Base-by-base conservation (phyloP, 2,888 invertebrate genomes). In the Miltochrista miniata region DNA sequence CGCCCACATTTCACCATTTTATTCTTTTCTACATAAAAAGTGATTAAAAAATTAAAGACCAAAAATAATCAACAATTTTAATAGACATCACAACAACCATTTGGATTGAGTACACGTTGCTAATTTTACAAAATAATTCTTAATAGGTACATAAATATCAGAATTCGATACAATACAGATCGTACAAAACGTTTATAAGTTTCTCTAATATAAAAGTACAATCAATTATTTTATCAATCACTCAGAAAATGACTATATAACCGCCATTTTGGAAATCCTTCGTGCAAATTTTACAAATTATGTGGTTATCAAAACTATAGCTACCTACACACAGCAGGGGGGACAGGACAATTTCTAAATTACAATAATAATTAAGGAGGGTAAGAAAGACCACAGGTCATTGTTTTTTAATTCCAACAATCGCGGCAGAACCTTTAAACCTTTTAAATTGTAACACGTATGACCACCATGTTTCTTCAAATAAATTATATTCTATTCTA, bases 31-130 rank as follows among this genome's bases (percentile, higher is more conserved):
- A n/a, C n/a, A n/a, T n/a, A n/a, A n/a, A n/a, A n/a, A n/a, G n/a
- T n/a, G n/a, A n/a, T n/a, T n/a, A n/a, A n/a, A n/a, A n/a, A n/a
- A n/a, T n/a, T n/a, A n/a, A n/a, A n/a, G n/a, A n/a, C n/a, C n/a
- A 30, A 37, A n/a, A 45, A 76, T 85, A 76, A 76, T 83, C 83
- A 90, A 90, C 89, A 90, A 85, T 68, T 90, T 89, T 91, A 90
- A 89, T 90, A 90, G 88, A 91, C 90, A 85, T 87, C 89, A 90
- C 91, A 91, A 91, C 90, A 91, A 89, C 88, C 87, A 90, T 86
- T 89, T 87, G 90, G 90, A 90, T 85, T 72, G 77, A 87, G 72
- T 87, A 87, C 79, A 81, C 70, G 69, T 72, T 72, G 59, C 66
- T 75, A 76, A 72, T 61, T 72, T 70, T 73, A 74, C 56, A 73